Evolutionary conservation across 1,140 invertebrate species (phyloP), one percentile per base, ranked within the genome.

Genomic region (Vollenhovia emeryi): DNA sequence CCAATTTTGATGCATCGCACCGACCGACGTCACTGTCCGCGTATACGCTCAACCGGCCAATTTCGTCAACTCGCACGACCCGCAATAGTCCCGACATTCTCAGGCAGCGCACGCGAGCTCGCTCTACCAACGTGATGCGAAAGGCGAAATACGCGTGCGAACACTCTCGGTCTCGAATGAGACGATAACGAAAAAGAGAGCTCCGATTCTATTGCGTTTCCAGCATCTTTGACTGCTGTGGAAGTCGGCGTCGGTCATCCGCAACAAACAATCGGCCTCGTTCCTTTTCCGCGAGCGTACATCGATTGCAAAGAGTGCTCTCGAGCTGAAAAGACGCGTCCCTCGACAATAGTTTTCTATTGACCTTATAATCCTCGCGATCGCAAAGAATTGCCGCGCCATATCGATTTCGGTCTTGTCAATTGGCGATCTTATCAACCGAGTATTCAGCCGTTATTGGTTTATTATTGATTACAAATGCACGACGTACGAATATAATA

Each of bases 51-150:
- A 40, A 69, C 50, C 40, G 18, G 59, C 13, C 55, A 7, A 40
- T 55, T 30, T 33, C 40, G 36, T 76, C 33, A 36, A 27, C 18
- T 15, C n/a, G 27, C 60, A 13, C 27, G 30, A 40, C 50, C 13
- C 50, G 43, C 71, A n/a, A 79, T 40, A 36, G 50, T 52, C 36
- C 43, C 43, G 71, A 11, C 36, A 89, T 89, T 89, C 73, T 86
- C 80, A 89, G 59, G 78, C 87, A 59, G 27, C 13, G 62, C 88
- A 89, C 88, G 85, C 73, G n/a, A 57, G 11, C 30, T 21, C 18
- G 66, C 66, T n/a, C n/a, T 83, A 68, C 86, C 88, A 84, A 89
- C 88, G 88, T 89, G 88, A 89, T 79, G 52, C 43, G 87, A 89
- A 87, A 88, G n/a, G 73, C 62, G 83, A 89, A n/a, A 60, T 86